Evolutionary conservation across 1,140 invertebrate species (phyloP), one percentile per base, ranked within the genome.

Genomic region (Zaprionus kolodkinae): DNA sequence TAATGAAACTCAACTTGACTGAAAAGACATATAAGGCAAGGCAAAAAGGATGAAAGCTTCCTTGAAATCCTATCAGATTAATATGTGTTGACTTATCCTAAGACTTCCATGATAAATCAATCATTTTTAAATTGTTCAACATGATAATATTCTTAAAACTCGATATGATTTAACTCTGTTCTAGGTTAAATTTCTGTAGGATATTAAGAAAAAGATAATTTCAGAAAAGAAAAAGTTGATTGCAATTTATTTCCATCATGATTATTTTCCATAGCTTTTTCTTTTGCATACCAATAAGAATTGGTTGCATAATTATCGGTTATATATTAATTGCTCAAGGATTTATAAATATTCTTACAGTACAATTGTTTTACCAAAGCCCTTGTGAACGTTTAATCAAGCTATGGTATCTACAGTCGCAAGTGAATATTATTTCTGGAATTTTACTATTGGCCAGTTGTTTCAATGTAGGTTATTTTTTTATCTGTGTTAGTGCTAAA

Each of bases 381-480:
- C 1, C 3, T 11, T 76, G 57, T 35, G 6, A n/a, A 9, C 21
- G 30, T 1, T 17, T 55, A 11, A 0, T 54, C 5, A 6, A 15
- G 6, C 1, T 66, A 3, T 76, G 68, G 73, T 40, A 65, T 15
- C 4, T 72, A 38, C 61, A 64, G 1, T 27, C 27, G 1, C 61
- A 60, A 30, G 3, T 61, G 0, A 50, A 30, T 38, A 40, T 66
- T 2, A 21, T 76, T n/a, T 21, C 54, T 25, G 73, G 45, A 3
- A 4, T 66, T 27, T 11, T 65, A 6, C 6, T 76, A 33, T 30
- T 72, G 11, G 10, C 45, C 11, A 56, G 25, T 10, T 15, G 48
- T 9, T 43, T 21, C n/a, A 52, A 55, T 15, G 73, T 76, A 54
- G 55, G 72, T 60, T 3, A 4, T 1, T 10, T 1, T 10, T 0